Evolutionary conservation across 2,888 invertebrate species (phyloP).

Genomic region (Rosalia funebris): DNA sequence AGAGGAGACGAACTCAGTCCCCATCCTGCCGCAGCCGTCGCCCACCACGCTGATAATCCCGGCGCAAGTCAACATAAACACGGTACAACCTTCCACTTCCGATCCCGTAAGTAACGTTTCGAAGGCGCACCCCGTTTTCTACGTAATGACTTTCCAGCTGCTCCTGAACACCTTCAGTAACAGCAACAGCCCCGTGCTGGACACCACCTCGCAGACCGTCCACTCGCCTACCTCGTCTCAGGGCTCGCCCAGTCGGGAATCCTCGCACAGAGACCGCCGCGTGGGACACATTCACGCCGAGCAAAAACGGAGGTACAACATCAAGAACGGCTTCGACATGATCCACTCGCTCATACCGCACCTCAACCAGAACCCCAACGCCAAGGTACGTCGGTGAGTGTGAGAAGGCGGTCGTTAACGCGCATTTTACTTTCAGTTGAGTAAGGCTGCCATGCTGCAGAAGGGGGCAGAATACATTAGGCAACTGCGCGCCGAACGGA

Average conservation of each 20-base stretch:
- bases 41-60: conserved; percentile 63
- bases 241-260: conserved; percentile 63
- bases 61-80: conserved; percentile 64
- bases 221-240: conserved; percentile 69
- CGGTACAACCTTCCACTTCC: conserved; percentile 58
- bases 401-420: neutral
- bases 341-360: conserved; percentile 93
- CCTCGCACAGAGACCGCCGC: conserved; percentile 70
- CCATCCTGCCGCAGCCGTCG: conserved; percentile 66
- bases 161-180: conserved; percentile 54
- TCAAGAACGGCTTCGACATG: conserved; percentile 96
- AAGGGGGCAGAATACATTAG: conserved; percentile 96
- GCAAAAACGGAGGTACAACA: conserved; percentile 94
- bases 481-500: conserved; percentile 85
- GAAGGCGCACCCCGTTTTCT: neutral
- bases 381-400: conserved; percentile 71
- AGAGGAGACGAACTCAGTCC: conserved; percentile 59
- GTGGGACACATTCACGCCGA: conserved; percentile 95
- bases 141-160: conserved; percentile 47
- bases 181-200: conserved; percentile 64
- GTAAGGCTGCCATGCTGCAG: conserved; percentile 96
- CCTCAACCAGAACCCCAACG: conserved; percentile 87
- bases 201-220: conserved; percentile 62
- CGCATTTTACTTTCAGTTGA: conserved; percentile 70
- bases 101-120: conserved; percentile 42